Evolutionary conservation across 1,140 invertebrate species (phyloP).

Genomic region (Nasonia giraulti): DNA sequence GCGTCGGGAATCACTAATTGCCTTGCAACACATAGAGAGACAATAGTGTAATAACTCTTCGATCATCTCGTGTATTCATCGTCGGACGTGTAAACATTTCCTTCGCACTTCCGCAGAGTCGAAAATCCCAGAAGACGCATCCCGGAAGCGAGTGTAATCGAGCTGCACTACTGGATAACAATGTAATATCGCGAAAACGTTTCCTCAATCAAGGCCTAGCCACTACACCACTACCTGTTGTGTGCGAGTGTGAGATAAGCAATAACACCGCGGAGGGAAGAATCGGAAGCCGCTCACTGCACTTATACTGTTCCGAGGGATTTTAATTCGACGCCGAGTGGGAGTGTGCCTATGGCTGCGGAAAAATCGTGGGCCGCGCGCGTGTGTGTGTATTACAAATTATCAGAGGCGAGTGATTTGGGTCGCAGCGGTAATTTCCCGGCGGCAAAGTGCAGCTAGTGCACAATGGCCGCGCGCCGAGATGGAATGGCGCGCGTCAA

Average conservation of each 20-base stretch:
- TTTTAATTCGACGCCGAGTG: too few species aligned
- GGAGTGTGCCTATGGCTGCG: too few species aligned
- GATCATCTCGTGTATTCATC: too few species aligned
- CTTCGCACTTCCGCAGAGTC: too few species aligned
- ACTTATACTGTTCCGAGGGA: not conserved
- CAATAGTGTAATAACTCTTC: not conserved
- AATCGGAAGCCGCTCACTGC: too few species aligned
- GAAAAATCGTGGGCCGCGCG: too few species aligned
- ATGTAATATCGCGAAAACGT: conserved; percentile 21
- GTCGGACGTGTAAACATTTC: too few species aligned
- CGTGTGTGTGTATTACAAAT: too few species aligned
- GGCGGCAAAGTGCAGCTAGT: not conserved
- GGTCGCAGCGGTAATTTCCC: not conserved
- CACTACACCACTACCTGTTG: not conserved
- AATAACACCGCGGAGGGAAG: too few species aligned
- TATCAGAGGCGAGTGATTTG: not conserved
- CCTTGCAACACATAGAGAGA: not conserved
- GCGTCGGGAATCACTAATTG: not conserved
- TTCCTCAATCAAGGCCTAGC: not conserved
- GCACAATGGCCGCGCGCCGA: not conserved
- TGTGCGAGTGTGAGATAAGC: not conserved
- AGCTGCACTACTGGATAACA: not conserved
- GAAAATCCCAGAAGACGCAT: not conserved
- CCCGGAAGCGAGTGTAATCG: conserved; percentile 24
- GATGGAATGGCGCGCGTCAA: not conserved